Conservation (phyloP, 2,113 vertebrate genomes). For the Callocephalon fimbriatum region DNA sequence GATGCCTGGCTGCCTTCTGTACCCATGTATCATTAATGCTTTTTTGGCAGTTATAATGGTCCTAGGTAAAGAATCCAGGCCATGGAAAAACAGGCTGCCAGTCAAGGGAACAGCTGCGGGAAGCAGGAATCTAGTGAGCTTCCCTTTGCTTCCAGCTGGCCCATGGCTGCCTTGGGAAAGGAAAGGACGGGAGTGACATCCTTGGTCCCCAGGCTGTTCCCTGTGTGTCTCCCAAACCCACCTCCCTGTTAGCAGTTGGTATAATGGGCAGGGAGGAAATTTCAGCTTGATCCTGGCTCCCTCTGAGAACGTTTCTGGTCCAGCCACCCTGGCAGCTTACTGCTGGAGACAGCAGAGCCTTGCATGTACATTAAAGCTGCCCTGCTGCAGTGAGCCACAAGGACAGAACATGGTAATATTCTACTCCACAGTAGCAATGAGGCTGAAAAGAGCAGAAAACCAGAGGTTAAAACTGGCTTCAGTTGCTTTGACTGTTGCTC, state of each 20-base stretch:
- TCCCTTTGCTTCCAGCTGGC: neutral
- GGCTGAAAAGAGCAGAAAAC: neutral
- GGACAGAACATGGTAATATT: neutral
- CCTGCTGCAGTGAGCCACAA: neutral
- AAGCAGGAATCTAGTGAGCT: neutral
- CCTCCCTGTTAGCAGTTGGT: neutral
- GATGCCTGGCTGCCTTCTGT: neutral
- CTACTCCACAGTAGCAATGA: neutral
- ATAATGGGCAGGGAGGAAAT: neutral
- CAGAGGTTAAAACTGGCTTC: neutral
- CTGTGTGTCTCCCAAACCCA: neutral
- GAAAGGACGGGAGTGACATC: neutral
- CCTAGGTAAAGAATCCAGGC: neutral
- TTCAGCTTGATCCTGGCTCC: neutral
- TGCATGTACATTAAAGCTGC: no score
- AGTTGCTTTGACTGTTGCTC: neutral
- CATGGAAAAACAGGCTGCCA: neutral
- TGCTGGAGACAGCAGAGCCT: neutral
- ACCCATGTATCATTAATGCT: neutral
- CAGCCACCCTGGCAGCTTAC: neutral
- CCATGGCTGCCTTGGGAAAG: neutral
- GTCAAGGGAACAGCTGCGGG: neutral
- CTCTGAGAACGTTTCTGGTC: neutral
- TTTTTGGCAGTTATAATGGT: neutral
- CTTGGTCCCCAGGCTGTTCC: neutral